Evolutionary conservation across 2,113 vertebrate genomes (phyloP), one percentile per base, ranked within the genome.

Genomic region (Cynocephalus volans): DNA sequence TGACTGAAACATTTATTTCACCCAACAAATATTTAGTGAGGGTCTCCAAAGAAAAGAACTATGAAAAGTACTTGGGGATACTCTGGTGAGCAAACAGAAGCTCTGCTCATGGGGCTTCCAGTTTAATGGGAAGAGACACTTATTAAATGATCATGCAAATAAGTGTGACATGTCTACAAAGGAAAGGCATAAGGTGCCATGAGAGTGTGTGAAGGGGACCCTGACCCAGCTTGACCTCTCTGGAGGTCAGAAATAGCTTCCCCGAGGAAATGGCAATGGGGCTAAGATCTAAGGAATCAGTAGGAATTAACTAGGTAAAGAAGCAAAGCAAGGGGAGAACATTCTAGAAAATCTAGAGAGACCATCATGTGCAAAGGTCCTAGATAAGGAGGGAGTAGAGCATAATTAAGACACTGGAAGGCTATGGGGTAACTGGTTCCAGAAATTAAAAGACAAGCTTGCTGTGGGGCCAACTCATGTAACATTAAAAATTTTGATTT

Each of bases 371-470:
- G 4, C 41, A 60, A 60, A 88, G 72, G 92, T 58, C 56, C 62
- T 36, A 5, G 1, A 24, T 13, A 58, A 80, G 23, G 41, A 62
- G 17, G 45, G 24, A 54, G 8, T 26, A 9, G 54, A 15, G 52
- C 28, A 14, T 52, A n/a, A 5, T 58, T 88, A 9, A 79, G 77
- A 26, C 62, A 60, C 31, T 56, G 41, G 60, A 48, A 52, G 23
- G 21, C 17, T 75, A 4, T n/a, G 18, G 72, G 58, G 9, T 58
- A 72, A 72, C 33, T 41, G 45, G 58, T 70, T 93, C 54, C 72
- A 76, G 54, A 96, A 87, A 76, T 81, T 77, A 88, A 88, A 80
- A 95, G 76, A 65, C 45, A 80, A 94, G 3, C 70, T 75, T 80
- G 41, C 4, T 79, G 13, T 81, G 31, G n/a, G 9, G 50, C 80